Percentiles rank a stretch among this genome's conserved stretches.
These are phyloP conservation scores for Eupithecia dodoneata DNA, from an alignment of 2,888 invertebrate genomes.

Conservation along the genomic window DNA sequence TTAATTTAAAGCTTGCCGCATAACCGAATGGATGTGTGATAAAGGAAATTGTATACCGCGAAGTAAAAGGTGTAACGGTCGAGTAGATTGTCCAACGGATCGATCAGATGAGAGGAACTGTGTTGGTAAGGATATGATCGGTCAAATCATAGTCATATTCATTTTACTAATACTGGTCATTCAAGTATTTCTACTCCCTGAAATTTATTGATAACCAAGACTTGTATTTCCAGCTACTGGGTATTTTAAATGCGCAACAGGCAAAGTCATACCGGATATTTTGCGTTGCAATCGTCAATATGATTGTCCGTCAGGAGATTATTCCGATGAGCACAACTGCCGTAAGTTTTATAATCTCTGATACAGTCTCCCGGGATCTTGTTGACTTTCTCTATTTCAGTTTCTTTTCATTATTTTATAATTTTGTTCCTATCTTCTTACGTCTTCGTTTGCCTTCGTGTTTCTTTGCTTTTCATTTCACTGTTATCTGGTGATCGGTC, in stretches of 20 bases:
- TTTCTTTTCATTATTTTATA: conserved; percentile 17
- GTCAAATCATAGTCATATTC: conserved; percentile 10
- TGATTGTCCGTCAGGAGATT: conserved; percentile 87
- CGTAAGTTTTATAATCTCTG: conserved; percentile 83
- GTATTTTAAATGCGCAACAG: conserved; percentile 87
- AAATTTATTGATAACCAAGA: not conserved
- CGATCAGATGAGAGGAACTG: conserved; percentile 90
- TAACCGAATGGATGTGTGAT: conserved; percentile 90
- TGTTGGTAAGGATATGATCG: conserved; percentile 70
- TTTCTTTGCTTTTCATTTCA: conserved; percentile 34
- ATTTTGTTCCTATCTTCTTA: conserved; percentile 33
- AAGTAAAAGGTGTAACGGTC: conserved; percentile 86
- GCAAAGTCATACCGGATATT: conserved; percentile 83
- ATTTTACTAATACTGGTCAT: not conserved
- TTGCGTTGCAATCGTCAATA: conserved; percentile 86
- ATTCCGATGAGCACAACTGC: conserved; percentile 90
- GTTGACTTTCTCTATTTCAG: not conserved
- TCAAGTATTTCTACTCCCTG: not conserved
- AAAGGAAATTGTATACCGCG: conserved; percentile 87
- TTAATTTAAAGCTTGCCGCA: conserved; percentile 83
- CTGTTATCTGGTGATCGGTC: conserved; percentile 16
- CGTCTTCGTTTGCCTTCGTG: conserved; percentile 34
- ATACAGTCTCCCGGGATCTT: conserved; percentile 38
- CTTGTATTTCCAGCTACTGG: conserved; percentile 70
- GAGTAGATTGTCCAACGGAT: conserved; percentile 88